Base-by-base conservation (phyloP, 2,113 vertebrate genomes). In the Nothobranchius furzeri region DNA sequence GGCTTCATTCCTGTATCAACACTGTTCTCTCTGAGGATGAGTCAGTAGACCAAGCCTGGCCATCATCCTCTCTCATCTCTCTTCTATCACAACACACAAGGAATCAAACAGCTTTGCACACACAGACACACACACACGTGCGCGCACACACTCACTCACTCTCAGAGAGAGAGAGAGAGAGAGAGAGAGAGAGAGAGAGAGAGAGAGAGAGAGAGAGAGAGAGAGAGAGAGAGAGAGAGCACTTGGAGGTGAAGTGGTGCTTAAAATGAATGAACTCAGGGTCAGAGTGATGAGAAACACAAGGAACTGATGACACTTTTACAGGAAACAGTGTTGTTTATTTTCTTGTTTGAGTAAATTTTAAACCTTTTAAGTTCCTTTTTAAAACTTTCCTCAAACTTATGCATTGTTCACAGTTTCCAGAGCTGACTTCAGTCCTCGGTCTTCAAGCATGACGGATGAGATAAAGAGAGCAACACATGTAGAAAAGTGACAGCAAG, bases 211-310 rank as follows among this genome's bases (percentile, higher is more conserved):
- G 20, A 20, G 20, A 20, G 20, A 20, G 20, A 20, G 20, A 20
- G 20, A 20, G 20, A 20, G 20, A 45, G 25, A 42, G 52, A 57
- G 52, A 15, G 49, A 79, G 69, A 45, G 53, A 77, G 72, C 49
- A 57, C 65, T 64, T 68, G n/a, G 50, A 46, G 80, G 89, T 89
- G 87, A 87, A 87, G 84, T 87, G 87, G 82, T 85, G 75, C 87
- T 89, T 67, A 68, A 49, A 84, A 53, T 59, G 58, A 81, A 43
- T 49, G 63, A 88, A 84, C 78, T 73, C 63, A 52, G 70, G 85
- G 82, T 87, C 82, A 86, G 61, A 48, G 68, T 66, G 53, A 73
- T 82, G 78, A 67, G 76, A 63, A 73, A 73, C 75, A 78, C 56
- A 42, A 78, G 71, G 59, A 64, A 73, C 63, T 64, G 64, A 67